phyloP scores from a whole-genome alignment of 2,888 invertebrate species.

The Scaptomyza parva region DNA sequence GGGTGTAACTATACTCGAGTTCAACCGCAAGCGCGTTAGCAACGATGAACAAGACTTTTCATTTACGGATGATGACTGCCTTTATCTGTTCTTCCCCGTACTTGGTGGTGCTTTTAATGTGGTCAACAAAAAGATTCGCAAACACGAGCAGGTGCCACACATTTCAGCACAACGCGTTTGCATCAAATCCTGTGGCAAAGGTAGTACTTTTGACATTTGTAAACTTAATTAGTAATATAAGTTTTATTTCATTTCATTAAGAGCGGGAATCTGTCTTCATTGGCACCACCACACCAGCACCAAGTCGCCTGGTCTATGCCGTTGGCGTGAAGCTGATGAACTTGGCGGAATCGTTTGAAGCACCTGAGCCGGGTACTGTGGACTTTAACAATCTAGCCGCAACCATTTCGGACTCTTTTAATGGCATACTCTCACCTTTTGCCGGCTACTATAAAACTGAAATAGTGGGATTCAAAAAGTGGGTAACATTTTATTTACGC shows the following conservation, averaged over 20 bases:
- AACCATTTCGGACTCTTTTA: slow-evolving; percentile 88
- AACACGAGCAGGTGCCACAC: slow-evolving; percentile 90
- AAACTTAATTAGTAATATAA: background rate
- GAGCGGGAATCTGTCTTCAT: slow-evolving; percentile 82
- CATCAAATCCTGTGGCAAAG: slow-evolving; percentile 92
- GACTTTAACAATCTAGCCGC: slow-evolving; percentile 90
- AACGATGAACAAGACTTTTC: slow-evolving; percentile 90
- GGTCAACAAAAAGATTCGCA: slow-evolving; percentile 93
- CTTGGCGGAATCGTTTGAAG: slow-evolving; percentile 90
- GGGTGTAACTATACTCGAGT: slow-evolving; percentile 91
- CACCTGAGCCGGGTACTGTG: slow-evolving; percentile 89
- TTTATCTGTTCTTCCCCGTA: slow-evolving; percentile 94
- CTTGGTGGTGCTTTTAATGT: slow-evolving; percentile 93
- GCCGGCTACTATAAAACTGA: slow-evolving; percentile 90
- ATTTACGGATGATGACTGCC: slow-evolving; percentile 92
- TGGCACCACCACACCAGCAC: slow-evolving; percentile 87
- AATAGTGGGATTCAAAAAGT: slow-evolving; percentile 90
- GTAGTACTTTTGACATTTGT: slow-evolving; percentile 76
- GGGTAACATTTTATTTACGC: slow-evolving; percentile 75
- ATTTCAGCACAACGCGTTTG: slow-evolving; percentile 92
- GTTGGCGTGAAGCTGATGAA: slow-evolving; percentile 91
- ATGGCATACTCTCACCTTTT: slow-evolving; percentile 87
- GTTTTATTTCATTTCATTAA: slow-evolving; percentile 20
- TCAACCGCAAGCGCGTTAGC: slow-evolving; percentile 91
- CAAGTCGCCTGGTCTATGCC: slow-evolving; percentile 89